Evolutionary conservation across 1,140 invertebrate species (phyloP).

Genomic region (Pinna nobilis): DNA sequence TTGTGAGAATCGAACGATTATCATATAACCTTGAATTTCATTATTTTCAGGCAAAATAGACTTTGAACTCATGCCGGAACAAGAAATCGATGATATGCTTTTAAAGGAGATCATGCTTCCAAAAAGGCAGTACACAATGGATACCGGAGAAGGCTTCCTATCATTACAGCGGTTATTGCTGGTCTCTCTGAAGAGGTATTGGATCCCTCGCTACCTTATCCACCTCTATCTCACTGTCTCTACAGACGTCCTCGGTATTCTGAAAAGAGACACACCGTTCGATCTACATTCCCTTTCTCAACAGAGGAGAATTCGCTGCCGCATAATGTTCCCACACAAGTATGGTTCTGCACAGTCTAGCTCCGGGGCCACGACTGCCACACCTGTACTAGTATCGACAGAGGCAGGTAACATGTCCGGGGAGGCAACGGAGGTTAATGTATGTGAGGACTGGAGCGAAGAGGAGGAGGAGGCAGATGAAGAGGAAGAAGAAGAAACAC

Average conservation of each 20-base stretch:
- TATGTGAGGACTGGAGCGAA: constrained; percentile 8
- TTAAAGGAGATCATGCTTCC: neutral
- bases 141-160: constrained; percentile 30
- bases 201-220: constrained; percentile 54
- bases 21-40: neutral
- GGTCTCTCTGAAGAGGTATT: constrained; percentile 43
- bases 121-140: constrained; percentile 1
- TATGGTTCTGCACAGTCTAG: neutral
- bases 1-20: neutral
- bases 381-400: constrained; percentile 18
- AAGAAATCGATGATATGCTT: constrained; percentile 19
- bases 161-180: constrained; percentile 47
- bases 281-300: constrained; percentile 17
- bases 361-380: neutral
- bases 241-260: constrained; percentile 31
- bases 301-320: constrained; percentile 31
- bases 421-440: neutral
- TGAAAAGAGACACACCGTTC: constrained; percentile 33
- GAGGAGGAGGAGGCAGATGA: no score
- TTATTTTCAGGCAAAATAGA: constrained; percentile 36
- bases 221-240: constrained; percentile 34
- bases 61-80: constrained; percentile 47
- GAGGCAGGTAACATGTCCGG: constrained; percentile 8
- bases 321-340: constrained; percentile 44
- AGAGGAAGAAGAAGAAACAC: neutral